These are phyloP conservation scores for Forficula auricularia DNA, from an alignment of 1,140 invertebrate species.

Conservation along the genomic window DNA sequence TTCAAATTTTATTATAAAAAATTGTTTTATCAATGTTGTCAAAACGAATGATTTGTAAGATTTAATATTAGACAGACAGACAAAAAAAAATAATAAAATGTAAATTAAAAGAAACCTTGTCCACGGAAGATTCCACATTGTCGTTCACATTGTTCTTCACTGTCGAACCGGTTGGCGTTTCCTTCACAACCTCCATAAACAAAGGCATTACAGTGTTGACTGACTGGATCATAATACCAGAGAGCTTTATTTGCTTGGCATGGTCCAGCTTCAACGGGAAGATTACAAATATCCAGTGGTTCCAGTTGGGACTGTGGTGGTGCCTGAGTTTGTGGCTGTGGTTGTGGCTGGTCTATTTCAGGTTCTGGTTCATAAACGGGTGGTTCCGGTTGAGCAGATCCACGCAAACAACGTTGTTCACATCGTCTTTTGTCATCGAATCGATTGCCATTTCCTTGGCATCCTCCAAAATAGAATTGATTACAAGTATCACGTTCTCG, in stretches of 20 bases:
- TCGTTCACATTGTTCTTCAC: slow-evolving; percentile 64
- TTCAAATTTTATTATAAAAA: no score
- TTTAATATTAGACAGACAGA: no score
- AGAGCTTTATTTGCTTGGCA: slow-evolving; percentile 43
- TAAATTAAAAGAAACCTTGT: no score
- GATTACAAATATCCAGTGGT: slow-evolving; percentile 37
- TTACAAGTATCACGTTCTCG: slow-evolving; percentile 38
- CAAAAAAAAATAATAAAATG: no score
- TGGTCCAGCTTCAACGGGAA: slow-evolving; percentile 45
- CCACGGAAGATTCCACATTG: slow-evolving; percentile 53
- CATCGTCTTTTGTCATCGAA: slow-evolving; percentile 33
- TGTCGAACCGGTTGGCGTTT: slow-evolving; percentile 62
- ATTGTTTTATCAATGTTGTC: no score
- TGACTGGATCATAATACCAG: slow-evolving; percentile 55
- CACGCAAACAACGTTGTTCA: slow-evolving; percentile 21
- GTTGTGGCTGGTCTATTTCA: neutral
- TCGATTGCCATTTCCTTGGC: slow-evolving; percentile 51
- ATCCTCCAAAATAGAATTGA: slow-evolving; percentile 48
- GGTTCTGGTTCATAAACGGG: slow-evolving; percentile 11
- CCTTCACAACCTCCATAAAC: slow-evolving; percentile 66
- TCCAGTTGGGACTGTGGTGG: neutral
- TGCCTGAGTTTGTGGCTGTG: neutral
- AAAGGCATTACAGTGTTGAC: slow-evolving; percentile 46
- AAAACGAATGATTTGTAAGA: no score
- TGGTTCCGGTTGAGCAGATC: neutral